A percentile compares a stretch with the other conserved stretches of the same genome.
These are phyloP conservation scores for Drosophila nebulosa DNA, from an alignment of 1,140 invertebrate genomes.

Conservation along the genomic window DNA sequence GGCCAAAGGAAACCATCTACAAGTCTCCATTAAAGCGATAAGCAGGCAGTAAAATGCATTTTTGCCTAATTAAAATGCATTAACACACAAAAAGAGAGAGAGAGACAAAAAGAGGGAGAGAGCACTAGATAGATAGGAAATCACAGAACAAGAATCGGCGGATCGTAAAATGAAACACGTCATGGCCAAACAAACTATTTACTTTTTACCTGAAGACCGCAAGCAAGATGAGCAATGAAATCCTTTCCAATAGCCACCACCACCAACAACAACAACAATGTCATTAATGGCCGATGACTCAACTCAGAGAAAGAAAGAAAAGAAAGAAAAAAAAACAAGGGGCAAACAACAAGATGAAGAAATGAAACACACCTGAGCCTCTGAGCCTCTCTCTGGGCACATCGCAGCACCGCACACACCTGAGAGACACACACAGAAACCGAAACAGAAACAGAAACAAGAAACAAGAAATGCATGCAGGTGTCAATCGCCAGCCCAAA, in stretches of 20 bases:
- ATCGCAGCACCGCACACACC: constrained; percentile 48
- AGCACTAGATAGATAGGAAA: neutral
- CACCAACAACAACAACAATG: constrained; percentile 48
- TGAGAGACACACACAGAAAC: constrained; percentile 43
- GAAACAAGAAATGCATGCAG: constrained; percentile 77
- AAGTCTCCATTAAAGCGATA: neutral
- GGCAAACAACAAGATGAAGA: constrained; percentile 50
- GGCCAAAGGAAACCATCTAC: neutral
- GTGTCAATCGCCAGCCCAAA: constrained; percentile 67
- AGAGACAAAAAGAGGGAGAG: constrained; percentile 4
- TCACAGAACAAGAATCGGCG: constrained; percentile 18
- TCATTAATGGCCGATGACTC: constrained; percentile 76
- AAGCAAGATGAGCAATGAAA: constrained; percentile 57
- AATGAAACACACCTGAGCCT: constrained; percentile 73
- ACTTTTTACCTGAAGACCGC: constrained; percentile 48
- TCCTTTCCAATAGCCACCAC: constrained; percentile 67
- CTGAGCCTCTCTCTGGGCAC: constrained; percentile 26
- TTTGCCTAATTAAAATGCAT: constrained; percentile 47
- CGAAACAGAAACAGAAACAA: constrained; percentile 48
- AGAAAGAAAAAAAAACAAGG: constrained; percentile 30
- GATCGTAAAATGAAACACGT: constrained; percentile 38
- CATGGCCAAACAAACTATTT: constrained; percentile 44
- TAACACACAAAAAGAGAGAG: neutral
- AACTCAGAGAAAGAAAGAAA: constrained; percentile 32
- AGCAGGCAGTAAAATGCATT: constrained; percentile 23